Conservation (phyloP, 1,140 invertebrate genomes). For the Sinella curviseta region DNA sequence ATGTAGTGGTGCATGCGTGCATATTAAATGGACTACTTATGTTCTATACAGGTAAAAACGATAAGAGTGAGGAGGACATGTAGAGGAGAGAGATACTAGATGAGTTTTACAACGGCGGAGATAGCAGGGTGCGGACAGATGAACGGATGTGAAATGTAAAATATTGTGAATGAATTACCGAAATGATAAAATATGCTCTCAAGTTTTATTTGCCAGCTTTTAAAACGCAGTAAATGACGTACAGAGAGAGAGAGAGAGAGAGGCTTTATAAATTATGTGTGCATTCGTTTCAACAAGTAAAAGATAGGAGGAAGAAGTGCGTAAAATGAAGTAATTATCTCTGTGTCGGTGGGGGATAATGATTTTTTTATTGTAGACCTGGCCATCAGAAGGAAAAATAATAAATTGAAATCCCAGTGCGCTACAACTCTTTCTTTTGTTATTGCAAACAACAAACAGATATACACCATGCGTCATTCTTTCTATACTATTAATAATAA, state of each 20-base stretch:
- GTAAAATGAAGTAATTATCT: not conserved
- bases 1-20: too few relatives aligned
- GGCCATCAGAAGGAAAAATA: not conserved
- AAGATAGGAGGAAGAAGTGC: not conserved
- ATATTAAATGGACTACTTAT: not conserved
- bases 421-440: too few relatives aligned
- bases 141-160: conserved; percentile 7
- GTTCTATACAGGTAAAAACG: not conserved
- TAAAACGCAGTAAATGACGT: not conserved
- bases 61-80: not conserved
- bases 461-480: too few relatives aligned
- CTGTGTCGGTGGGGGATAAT: not conserved
- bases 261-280: not conserved
- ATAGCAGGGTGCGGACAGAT: not conserved
- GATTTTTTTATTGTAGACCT: not conserved
- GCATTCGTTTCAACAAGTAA: too few relatives aligned
- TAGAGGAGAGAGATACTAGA: too few relatives aligned
- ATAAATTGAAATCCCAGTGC: not conserved
- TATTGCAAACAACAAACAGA: too few relatives aligned
- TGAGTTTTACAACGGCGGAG: too few relatives aligned
- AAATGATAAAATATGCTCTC: conserved; percentile 1
- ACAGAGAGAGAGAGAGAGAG: not conserved
- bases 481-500: too few relatives aligned
- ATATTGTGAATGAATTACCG: conserved; percentile 11
- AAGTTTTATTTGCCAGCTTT: not conserved